These are phyloP conservation scores for Peromyscus polionotus DNA, from an alignment of 2,113 vertebrate genomes.

Conservation along the genomic window DNA sequence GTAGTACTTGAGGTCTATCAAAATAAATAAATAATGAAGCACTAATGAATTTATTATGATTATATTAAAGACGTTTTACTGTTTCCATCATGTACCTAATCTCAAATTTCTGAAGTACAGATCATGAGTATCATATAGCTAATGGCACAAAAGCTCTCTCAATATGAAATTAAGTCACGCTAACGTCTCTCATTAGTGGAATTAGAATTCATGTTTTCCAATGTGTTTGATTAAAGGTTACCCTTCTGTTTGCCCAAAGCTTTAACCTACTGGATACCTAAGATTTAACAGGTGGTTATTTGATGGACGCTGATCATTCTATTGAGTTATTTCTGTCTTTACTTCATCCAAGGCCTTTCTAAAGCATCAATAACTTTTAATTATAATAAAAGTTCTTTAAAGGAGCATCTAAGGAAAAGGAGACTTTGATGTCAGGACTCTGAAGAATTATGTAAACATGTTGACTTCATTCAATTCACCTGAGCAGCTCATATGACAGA, in stretches of 20 bases:
- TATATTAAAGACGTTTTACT: neutral
- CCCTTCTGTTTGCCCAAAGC: neutral
- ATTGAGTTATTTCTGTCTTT: fast-evolving
- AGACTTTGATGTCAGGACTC: neutral
- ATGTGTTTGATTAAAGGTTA: neutral
- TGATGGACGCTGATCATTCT: neutral
- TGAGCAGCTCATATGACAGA: neutral
- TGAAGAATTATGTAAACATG: neutral
- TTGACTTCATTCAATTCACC: neutral
- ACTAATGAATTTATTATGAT: neutral
- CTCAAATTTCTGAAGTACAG: conserved; percentile 21
- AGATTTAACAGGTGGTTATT: no score
- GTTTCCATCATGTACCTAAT: neutral
- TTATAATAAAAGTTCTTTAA: neutral
- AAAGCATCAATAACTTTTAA: neutral
- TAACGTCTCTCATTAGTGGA: neutral
- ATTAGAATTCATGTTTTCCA: neutral
- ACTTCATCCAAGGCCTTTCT: neutral
- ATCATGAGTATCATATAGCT: neutral
- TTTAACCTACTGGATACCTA: no score
- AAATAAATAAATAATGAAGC: neutral
- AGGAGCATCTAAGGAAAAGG: neutral
- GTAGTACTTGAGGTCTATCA: neutral
- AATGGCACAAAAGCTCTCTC: neutral
- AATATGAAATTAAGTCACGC: neutral